These are phyloP conservation scores for Crotalus helleri DNA, from an alignment of 2,113 vertebrate genomes.

Conservation along the genomic window DNA sequence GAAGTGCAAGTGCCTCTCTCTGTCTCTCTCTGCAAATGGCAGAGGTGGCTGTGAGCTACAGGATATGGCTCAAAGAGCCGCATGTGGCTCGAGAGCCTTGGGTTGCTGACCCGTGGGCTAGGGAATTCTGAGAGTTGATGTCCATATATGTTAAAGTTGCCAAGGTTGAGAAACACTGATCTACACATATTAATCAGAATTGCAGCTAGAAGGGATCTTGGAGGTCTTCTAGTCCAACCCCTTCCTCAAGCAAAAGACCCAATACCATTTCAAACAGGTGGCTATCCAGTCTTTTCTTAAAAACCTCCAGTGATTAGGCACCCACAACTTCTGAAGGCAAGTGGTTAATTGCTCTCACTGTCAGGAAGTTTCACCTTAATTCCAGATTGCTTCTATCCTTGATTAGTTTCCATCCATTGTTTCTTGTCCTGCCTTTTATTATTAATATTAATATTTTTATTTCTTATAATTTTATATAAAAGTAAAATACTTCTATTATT, in stretches of 20 bases:
- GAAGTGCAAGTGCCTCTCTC: no score
- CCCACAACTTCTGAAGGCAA: no score
- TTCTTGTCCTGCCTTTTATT: not conserved
- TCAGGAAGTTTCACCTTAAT: not conserved
- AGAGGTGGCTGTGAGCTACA: no score
- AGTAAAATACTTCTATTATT: not conserved
- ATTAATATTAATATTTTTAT: not conserved
- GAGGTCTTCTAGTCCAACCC: not conserved
- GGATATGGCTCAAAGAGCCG: no score
- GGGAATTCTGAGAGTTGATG: not conserved
- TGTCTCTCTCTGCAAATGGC: no score
- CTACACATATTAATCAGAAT: not conserved
- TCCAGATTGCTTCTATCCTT: not conserved
- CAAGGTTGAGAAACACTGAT: not conserved
- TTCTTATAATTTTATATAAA: not conserved
- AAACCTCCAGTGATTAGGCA: not conserved
- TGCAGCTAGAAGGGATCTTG: not conserved
- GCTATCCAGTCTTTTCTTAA: no score
- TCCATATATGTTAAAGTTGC: not conserved
- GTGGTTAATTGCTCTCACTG: not conserved
- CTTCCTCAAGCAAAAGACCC: not conserved
- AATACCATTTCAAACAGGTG: no score
- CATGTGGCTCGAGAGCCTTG: no score
- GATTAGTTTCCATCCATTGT: not conserved
- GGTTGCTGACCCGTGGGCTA: not conserved